Percentiles rank a stretch among this genome's conserved stretches.
phyloP scores from a whole-genome alignment of 2,113 vertebrate genomes.

The human region DNA sequence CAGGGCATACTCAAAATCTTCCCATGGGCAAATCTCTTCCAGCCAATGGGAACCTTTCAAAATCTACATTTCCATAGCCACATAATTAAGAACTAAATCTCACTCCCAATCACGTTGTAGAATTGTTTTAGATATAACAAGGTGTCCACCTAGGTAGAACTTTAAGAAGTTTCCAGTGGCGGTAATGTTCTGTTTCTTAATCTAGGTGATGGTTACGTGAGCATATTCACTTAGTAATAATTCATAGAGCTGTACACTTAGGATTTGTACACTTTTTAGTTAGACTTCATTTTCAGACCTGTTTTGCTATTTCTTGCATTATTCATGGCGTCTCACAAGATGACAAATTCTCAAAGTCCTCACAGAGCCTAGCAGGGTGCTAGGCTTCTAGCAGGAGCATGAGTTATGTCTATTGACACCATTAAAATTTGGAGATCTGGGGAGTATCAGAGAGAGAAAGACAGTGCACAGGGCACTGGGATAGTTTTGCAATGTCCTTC shows the following conservation, averaged over 20 bases:
- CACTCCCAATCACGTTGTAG: background rate
- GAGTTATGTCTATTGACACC: background rate
- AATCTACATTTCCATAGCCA: background rate
- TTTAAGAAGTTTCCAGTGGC: background rate
- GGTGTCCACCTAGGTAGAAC: background rate
- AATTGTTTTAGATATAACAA: background rate
- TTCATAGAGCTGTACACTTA: background rate
- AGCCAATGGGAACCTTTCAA: background rate
- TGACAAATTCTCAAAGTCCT: background rate
- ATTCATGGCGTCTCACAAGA: background rate
- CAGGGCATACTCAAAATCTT: background rate
- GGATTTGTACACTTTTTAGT: background rate
- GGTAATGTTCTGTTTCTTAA: background rate
- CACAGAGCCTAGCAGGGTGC: background rate
- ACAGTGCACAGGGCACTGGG: background rate
- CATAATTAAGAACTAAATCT: background rate
- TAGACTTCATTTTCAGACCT: background rate
- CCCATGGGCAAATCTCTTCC: background rate
- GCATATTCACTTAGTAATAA: background rate
- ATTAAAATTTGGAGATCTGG: background rate
- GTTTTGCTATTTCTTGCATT: background rate
- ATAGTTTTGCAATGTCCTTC: background rate
- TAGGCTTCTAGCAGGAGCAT: background rate
- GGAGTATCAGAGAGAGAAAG: background rate
- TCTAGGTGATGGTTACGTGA: background rate